A percentile compares a stretch with the other conserved stretches of the same genome.
phyloP scores from a whole-genome alignment of 2,797 vertebrate genomes.

The Macrochelys suwanniensis region DNA sequence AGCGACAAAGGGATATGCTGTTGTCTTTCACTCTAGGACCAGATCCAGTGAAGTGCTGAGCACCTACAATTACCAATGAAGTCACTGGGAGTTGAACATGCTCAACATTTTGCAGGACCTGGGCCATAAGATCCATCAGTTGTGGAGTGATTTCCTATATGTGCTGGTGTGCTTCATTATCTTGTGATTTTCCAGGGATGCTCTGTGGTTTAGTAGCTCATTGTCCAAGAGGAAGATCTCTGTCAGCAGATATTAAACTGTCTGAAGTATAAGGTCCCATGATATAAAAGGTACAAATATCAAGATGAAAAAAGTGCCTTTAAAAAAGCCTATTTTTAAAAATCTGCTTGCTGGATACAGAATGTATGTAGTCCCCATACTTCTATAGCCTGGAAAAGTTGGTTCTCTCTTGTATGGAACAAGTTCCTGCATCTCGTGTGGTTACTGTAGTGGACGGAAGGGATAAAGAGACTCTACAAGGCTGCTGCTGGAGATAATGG shows the following conservation, averaged over 20 bases:
- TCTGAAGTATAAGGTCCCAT: not conserved
- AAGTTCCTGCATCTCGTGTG: not conserved
- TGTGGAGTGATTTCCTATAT: not conserved
- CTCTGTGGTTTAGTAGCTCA: not conserved
- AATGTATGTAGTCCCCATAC: not conserved
- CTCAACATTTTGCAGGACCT: not conserved
- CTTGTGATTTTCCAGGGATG: not conserved
- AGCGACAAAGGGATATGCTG: not conserved
- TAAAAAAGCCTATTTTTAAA: not conserved
- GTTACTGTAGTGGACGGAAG: not conserved
- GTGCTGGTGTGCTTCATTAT: not conserved
- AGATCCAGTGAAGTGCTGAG: not conserved
- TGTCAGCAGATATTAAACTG: not conserved
- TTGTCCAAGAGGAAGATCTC: not conserved
- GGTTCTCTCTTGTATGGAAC: not conserved
- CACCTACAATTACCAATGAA: not conserved
- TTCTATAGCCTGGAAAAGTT: not conserved
- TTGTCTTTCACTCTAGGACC: not conserved
- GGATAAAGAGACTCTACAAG: not conserved
- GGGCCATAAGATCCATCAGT: not conserved
- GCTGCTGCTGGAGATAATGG: not conserved
- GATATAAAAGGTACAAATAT: not conserved
- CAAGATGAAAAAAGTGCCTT: not conserved
- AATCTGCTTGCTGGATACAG: not conserved
- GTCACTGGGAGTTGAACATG: not conserved